Evolutionary conservation across 2,888 invertebrate genomes (phyloP).

Genomic region (Junonia oenone): DNA sequence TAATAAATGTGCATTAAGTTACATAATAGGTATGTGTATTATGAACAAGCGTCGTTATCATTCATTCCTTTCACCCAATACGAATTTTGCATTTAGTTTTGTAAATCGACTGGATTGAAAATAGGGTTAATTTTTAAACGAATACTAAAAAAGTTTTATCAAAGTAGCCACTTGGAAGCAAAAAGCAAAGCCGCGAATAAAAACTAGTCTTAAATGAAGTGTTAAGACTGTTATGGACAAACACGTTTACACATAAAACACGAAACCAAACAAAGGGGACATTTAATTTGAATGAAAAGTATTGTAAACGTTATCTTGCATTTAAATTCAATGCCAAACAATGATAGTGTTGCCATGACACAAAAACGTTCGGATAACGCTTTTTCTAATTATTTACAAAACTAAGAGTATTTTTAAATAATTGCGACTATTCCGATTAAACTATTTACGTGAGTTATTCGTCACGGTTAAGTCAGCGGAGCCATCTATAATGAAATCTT

Average conservation of each 20-base stretch:
- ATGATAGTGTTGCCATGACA: slow-evolving; percentile 18
- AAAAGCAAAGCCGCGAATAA: too few relatives aligned
- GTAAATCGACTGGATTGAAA: too few relatives aligned
- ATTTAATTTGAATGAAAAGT: background rate
- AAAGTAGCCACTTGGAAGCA: too few relatives aligned
- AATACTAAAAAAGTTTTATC: too few relatives aligned
- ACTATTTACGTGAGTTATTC: background rate
- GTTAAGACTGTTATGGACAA: too few relatives aligned
- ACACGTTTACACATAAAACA: background rate
- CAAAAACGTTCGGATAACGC: slow-evolving; percentile 4
- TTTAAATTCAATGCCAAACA: slow-evolving; percentile 8
- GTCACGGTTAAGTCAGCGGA: background rate
- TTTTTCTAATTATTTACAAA: background rate
- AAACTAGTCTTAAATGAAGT: too few relatives aligned
- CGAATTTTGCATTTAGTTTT: too few relatives aligned
- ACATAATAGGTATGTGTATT: too few relatives aligned
- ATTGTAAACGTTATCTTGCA: background rate
- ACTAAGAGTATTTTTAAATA: background rate
- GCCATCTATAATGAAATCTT: background rate
- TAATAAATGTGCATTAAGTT: too few relatives aligned
- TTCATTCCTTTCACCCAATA: too few relatives aligned
- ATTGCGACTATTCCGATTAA: background rate
- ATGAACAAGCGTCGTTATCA: too few relatives aligned
- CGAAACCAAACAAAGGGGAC: background rate
- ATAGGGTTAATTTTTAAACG: too few relatives aligned